Evolutionary conservation across 2,888 invertebrate species (phyloP), one percentile per base, ranked within the genome.

Genomic region (Mantis religiosa): DNA sequence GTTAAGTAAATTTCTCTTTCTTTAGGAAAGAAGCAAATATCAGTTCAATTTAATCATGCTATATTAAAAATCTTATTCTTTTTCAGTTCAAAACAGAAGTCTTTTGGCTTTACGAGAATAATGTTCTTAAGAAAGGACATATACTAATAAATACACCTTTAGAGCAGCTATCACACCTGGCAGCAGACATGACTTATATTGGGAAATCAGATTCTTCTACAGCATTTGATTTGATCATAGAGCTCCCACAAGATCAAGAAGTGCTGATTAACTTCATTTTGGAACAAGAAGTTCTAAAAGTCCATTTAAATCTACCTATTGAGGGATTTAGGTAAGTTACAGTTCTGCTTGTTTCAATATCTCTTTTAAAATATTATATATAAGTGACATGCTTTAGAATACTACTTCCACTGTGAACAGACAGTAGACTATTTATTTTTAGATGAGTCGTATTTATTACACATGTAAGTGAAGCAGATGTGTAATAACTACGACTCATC

Each of bases 21-120:
- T 41, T 41, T 41, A 12, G 41, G 6, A 41, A 12, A 41, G 41
- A 12, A 12, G 41, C 12, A 12, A 34, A 12, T 41, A 41, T 12
- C 41, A 25, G 6, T 71, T 71, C 54, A 71, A 4, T 71, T 71
- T 71, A 1, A 25, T 54, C 8, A 15, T 54, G 4, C 25, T 71
- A 71, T 1, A 71, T 20, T 2, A 25, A 71, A 71, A 20, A 71
- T 41, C 12, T 41, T 27, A 20, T 90, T 41, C 71, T 89, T 86
- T 91, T 90, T 3, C 90, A 93, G 92, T 91, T 92, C 41, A 92
- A 92, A 12, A 89, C 93, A 27, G 91, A 91, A 90, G 92, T 92
- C 2, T 90, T 90, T 2, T 94, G 93, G 93, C 91, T 92, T 41
- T 90, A 92, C 30, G 92, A 93, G 15, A 91, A 92, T 28, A 91